A percentile compares a stretch with the other conserved stretches of the same genome.
phyloP scores from a whole-genome alignment of 2,113 vertebrate species.

The Maccullochella peelii region DNA sequence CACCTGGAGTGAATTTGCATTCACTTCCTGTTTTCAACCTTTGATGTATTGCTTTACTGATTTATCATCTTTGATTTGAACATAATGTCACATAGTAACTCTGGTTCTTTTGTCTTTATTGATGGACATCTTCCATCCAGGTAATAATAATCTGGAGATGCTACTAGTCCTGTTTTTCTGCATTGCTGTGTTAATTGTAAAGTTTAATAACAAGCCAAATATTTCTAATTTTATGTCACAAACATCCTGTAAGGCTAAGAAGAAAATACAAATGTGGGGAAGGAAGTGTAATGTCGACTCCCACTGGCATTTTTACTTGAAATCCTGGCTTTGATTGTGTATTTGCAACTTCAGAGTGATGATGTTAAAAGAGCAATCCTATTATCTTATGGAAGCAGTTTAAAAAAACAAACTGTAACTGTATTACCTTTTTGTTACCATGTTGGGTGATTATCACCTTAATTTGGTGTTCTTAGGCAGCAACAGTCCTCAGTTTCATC shows the following conservation, averaged over 20 bases:
- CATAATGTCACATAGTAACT: neutral
- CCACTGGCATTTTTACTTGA: neutral
- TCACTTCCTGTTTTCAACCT: too few relatives aligned
- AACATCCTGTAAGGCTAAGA: neutral
- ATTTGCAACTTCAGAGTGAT: too few relatives aligned
- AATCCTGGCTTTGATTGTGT: neutral
- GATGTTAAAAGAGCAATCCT: neutral
- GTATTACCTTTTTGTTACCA: neutral
- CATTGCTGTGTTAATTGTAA: neutral
- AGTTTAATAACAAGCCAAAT: neutral
- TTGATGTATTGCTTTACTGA: too few relatives aligned
- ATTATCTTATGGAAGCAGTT: neutral
- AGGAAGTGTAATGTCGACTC: neutral
- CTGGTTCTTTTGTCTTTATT: neutral
- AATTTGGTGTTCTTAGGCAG: neutral
- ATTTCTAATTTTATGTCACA: neutral
- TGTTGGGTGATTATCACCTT: constrained; percentile 4
- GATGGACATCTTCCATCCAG: neutral
- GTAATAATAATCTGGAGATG: neutral
- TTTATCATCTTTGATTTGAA: too few relatives aligned
- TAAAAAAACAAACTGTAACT: neutral
- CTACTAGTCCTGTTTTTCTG: neutral
- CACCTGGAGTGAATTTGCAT: too few relatives aligned
- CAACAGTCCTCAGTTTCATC: constrained; percentile 1
- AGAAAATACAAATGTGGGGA: neutral